phyloP scores from a whole-genome alignment of 2,797 vertebrate species.

The Pangasius krempfi region DNA sequence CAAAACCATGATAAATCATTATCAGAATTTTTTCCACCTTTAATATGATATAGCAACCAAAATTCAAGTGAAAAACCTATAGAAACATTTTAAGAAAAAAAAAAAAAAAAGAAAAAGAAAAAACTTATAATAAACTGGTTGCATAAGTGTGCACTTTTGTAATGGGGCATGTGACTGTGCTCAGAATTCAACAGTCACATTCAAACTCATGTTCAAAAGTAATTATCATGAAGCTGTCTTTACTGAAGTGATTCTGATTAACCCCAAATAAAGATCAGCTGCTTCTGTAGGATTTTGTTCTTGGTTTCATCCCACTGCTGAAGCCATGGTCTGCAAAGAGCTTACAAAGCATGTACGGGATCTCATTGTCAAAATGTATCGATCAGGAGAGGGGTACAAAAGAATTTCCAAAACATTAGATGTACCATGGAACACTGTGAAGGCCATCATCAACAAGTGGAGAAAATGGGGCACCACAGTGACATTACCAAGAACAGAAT shows the following conservation, averaged over 20 bases:
- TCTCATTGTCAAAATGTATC: not conserved
- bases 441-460: not conserved
- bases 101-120: not conserved
- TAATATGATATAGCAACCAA: no score
- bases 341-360: not conserved
- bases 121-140: not conserved
- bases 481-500: not conserved
- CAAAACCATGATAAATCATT: not conserved
- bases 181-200: not conserved
- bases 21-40: not conserved
- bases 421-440: not conserved
- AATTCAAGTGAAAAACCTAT: no score
- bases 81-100: not conserved
- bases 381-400: not conserved
- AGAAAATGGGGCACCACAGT: not conserved
- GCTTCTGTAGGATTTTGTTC: not conserved
- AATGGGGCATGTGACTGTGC: not conserved
- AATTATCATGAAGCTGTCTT: not conserved
- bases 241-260: not conserved
- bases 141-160: not conserved
- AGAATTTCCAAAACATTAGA: not conserved
- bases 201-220: not conserved
- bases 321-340: not conserved
- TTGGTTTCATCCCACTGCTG: not conserved
- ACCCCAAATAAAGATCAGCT: not conserved